Evolutionary conservation across 2,797 vertebrate genomes (phyloP).

Genomic region (Lycodopsis pacificus): DNA sequence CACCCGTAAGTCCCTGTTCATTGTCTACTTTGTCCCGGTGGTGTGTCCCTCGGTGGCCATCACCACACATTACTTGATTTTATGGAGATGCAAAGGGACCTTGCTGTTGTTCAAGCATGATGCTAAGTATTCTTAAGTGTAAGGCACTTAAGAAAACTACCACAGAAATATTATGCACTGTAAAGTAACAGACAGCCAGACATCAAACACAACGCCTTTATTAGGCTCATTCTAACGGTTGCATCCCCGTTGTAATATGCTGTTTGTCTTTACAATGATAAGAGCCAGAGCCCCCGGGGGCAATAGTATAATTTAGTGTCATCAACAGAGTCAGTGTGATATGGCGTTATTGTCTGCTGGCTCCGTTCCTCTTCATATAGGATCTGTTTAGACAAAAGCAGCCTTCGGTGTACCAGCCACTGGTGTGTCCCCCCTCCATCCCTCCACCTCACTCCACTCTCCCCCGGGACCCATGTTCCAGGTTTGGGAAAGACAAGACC

Average conservation of each 20-base stretch:
- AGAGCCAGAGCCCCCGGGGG: slow-evolving; percentile 14
- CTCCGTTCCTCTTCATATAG: slow-evolving; percentile 39
- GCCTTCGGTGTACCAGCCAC: slow-evolving; percentile 20
- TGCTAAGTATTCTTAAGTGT: neutral
- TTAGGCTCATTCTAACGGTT: slow-evolving; percentile 17
- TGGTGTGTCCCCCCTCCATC: slow-evolving; percentile 20
- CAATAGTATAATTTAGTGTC: slow-evolving; percentile 43
- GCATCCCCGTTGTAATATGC: slow-evolving; percentile 36
- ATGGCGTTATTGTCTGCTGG: slow-evolving; percentile 61
- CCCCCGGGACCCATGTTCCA: slow-evolving; percentile 63
- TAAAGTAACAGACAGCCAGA: neutral
- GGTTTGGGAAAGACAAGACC: slow-evolving; percentile 72
- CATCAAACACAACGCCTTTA: slow-evolving; percentile 30
- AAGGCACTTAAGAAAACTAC: neutral
- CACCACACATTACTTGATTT: neutral
- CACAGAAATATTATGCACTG: neutral
- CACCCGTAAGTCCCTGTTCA: slow-evolving; percentile 89
- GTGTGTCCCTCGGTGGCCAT: neutral
- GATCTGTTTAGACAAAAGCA: slow-evolving; percentile 48
- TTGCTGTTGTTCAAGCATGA: neutral
- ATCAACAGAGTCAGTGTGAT: slow-evolving; percentile 40
- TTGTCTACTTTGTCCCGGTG: neutral
- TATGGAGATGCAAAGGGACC: slow-evolving; percentile 8
- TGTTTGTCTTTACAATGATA: slow-evolving; percentile 58
- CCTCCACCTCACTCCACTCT: neutral